A percentile compares a stretch with the other conserved stretches of the same genome.
These are phyloP conservation scores for Menidia beryllina DNA, from an alignment of 2,113 vertebrate species.

Conservation along the genomic window DNA sequence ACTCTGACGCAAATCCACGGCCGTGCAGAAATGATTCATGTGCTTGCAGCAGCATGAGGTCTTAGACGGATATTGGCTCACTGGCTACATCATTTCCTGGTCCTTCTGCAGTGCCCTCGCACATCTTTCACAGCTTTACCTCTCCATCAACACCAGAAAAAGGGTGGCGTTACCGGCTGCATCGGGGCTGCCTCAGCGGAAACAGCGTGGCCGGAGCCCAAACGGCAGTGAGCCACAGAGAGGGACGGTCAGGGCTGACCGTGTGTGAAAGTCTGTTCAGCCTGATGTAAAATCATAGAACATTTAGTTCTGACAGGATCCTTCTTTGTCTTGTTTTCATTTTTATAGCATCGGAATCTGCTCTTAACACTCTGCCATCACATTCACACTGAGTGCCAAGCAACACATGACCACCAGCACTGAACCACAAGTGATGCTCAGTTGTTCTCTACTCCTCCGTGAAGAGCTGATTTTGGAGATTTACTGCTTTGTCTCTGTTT, in stretches of 20 bases:
- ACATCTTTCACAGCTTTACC: conserved; percentile 28
- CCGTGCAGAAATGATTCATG: conserved; percentile 48
- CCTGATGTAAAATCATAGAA: conserved; percentile 8
- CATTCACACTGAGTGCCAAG: conserved; percentile 31
- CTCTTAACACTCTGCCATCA: conserved; percentile 25
- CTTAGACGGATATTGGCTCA: conserved; percentile 7
- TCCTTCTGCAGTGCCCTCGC: conserved; percentile 14
- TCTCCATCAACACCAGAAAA: conserved; percentile 33
- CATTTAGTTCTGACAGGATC: background rate
- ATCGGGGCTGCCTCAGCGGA: conserved; percentile 13
- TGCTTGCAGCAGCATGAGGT: conserved; percentile 40
- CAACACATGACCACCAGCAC: conserved; percentile 42
- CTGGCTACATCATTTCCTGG: conserved; percentile 31
- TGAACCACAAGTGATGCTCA: conserved; percentile 33
- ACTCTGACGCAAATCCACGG: conserved; percentile 34
- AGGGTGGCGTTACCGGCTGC: conserved; percentile 19
- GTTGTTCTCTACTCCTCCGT: conserved; percentile 42
- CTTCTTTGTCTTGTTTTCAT: conserved; percentile 21
- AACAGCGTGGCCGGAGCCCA: conserved; percentile 13
- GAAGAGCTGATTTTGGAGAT: conserved; percentile 32
- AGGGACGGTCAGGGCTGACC: background rate
- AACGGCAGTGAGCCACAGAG: background rate
- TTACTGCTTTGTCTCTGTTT: conserved; percentile 68
- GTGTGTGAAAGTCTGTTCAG: conserved; percentile 5
- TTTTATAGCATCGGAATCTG: conserved; percentile 4